These are phyloP conservation scores for Anas flavirostris DNA, from an alignment of 2,797 vertebrate species.

Conservation along the genomic window DNA sequence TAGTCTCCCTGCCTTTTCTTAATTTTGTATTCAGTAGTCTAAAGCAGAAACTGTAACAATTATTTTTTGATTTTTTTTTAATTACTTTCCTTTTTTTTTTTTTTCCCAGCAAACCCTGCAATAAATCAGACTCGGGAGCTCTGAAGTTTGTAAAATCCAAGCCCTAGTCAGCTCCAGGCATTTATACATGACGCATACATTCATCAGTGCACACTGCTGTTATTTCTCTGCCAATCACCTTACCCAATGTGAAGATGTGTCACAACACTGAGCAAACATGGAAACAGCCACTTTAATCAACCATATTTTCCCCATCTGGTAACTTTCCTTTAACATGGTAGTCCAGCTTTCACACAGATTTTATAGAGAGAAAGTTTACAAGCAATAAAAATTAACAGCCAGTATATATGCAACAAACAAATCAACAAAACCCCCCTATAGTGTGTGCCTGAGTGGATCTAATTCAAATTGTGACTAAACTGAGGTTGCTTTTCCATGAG, in stretches of 20 bases:
- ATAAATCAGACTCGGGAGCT: slow-evolving; percentile 22
- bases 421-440: neutral
- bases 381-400: slow-evolving; percentile 58
- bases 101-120: slow-evolving; percentile 39
- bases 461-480: slow-evolving; percentile 60
- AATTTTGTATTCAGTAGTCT: slow-evolving; percentile 15
- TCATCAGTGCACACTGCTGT: slow-evolving; percentile 42
- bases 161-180: slow-evolving; percentile 44
- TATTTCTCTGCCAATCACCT: slow-evolving; percentile 66
- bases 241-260: slow-evolving; percentile 58
- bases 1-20: neutral
- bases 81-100: neutral
- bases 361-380: slow-evolving; percentile 44
- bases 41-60: neutral
- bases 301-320: slow-evolving; percentile 66
- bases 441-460: slow-evolving; percentile 31
- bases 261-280: slow-evolving; percentile 58
- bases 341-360: slow-evolving; percentile 59
- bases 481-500: slow-evolving; percentile 41
- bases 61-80: neutral
- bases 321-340: slow-evolving; percentile 45
- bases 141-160: slow-evolving; percentile 27
- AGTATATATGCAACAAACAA: slow-evolving; percentile 46
- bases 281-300: slow-evolving; percentile 59
- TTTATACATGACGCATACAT: slow-evolving; percentile 32